Evolutionary conservation across 2,797 vertebrate genomes (phyloP).

Genomic region (Pagetopsis macropterus): DNA sequence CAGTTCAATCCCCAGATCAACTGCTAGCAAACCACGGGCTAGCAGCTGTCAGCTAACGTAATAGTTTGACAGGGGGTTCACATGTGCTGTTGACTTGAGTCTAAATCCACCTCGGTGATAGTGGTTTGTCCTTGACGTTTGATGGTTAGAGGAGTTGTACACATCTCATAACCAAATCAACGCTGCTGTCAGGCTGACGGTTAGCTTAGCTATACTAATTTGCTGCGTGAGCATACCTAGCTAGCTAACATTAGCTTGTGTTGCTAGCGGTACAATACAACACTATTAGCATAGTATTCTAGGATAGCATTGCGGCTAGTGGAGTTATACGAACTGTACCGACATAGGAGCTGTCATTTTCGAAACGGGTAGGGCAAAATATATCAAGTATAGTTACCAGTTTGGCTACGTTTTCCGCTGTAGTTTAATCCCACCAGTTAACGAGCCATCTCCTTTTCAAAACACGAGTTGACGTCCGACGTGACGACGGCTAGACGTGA

Average conservation of each 20-base stretch:
- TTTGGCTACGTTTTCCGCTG: constrained; percentile 48
- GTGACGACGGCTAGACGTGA: constrained; percentile 48
- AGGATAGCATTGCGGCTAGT: background rate
- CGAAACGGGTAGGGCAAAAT: background rate
- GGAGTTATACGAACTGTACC: background rate
- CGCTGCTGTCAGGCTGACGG: constrained; percentile 28
- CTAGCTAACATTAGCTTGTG: constrained; percentile 60
- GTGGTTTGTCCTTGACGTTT: background rate
- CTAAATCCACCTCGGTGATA: background rate
- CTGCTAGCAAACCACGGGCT: background rate
- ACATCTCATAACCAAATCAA: constrained; percentile 8
- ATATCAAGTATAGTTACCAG: constrained; percentile 39
- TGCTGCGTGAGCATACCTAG: constrained; percentile 54
- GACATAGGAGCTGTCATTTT: background rate
- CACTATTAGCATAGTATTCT: background rate
- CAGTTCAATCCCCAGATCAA: constrained; percentile 31
- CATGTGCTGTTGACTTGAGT: background rate
- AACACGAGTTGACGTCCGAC: constrained; percentile 70
- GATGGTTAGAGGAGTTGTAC: background rate
- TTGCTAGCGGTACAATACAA: constrained; percentile 35
- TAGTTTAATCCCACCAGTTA: constrained; percentile 63
- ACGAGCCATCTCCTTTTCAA: constrained; percentile 75
- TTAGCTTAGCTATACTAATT: constrained; percentile 29
- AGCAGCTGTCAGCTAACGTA: background rate
- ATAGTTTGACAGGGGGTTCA: background rate